These are phyloP conservation scores for Tinea trinotella DNA, from an alignment of 2,888 invertebrate species.

Conservation along the genomic window DNA sequence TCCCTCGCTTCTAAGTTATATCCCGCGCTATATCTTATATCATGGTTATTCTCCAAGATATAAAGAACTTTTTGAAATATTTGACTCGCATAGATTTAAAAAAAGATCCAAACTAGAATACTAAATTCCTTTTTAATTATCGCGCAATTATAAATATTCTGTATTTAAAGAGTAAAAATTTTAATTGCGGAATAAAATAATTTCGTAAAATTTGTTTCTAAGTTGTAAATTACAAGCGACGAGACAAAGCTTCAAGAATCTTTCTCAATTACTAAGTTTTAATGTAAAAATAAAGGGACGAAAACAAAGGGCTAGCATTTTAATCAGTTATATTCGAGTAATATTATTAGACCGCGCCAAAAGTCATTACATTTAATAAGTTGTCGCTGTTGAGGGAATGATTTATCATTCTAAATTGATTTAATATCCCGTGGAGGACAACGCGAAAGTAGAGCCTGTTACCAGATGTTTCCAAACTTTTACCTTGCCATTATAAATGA, in stretches of 20 bases:
- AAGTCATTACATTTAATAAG: constrained; percentile 19
- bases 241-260: constrained; percentile 9
- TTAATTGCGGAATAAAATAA: neutral
- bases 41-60: too few relatives aligned
- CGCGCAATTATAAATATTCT: neutral
- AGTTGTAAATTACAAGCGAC: neutral
- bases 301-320: neutral
- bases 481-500: constrained; percentile 39
- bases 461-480: constrained; percentile 32
- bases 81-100: too few relatives aligned
- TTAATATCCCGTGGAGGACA: constrained; percentile 34
- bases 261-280: constrained; percentile 14
- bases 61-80: too few relatives aligned
- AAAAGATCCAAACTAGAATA: too few relatives aligned
- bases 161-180: neutral
- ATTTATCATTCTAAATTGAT: constrained; percentile 37
- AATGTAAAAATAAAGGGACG: constrained; percentile 4
- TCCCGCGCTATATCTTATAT: too few relatives aligned
- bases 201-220: neutral
- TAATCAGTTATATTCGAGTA: constrained; percentile 9
- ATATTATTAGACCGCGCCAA: constrained; percentile 10
- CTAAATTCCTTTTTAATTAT: too few relatives aligned
- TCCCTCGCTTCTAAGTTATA: too few relatives aligned
- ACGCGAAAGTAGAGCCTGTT: constrained; percentile 24
- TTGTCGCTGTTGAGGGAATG: constrained; percentile 21